Conservation (phyloP, 2,888 invertebrate species). For the Diplolepis rosae region DNA sequence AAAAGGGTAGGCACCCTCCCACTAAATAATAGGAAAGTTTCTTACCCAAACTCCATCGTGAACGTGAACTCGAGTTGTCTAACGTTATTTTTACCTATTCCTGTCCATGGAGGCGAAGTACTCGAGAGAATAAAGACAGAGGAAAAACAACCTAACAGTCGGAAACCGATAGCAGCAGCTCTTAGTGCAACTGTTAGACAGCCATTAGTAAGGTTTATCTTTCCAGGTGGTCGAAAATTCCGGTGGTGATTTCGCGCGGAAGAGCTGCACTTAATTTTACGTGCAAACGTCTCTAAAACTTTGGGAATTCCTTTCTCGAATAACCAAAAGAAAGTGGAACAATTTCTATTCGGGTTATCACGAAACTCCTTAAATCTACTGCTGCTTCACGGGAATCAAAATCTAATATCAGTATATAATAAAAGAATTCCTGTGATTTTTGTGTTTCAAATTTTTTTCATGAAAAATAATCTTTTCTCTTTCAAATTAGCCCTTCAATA, state of each 20-base stretch:
- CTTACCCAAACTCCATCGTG: slow-evolving; percentile 45
- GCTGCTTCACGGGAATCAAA: not conserved
- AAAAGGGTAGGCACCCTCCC: slow-evolving; percentile 31
- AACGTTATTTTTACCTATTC: slow-evolving; percentile 33
- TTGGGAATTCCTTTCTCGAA: not conserved
- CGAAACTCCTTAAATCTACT: not conserved
- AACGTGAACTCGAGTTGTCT: slow-evolving; percentile 46
- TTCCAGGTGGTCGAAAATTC: slow-evolving; percentile 49
- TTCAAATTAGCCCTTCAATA: no score
- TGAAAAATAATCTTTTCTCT: no score
- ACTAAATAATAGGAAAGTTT: slow-evolving; percentile 51
- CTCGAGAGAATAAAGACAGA: not conserved
- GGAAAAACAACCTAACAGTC: slow-evolving; percentile 6
- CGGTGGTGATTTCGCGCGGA: slow-evolving; percentile 52
- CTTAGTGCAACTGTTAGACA: slow-evolving; percentile 57
- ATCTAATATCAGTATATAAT: not conserved
- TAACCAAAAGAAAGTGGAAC: not conserved
- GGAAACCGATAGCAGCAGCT: slow-evolving; percentile 33
- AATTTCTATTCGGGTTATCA: not conserved
- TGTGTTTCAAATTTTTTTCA: no score
- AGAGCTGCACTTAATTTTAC: slow-evolving; percentile 1
- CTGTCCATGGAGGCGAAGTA: not conserved
- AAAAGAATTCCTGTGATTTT: no score
- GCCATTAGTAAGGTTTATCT: slow-evolving; percentile 57
- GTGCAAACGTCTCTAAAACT: not conserved